Evolutionary conservation across 2,888 invertebrate genomes (phyloP), one percentile per base, ranked within the genome.

Genomic region (Drosophila austrosaltans): DNA sequence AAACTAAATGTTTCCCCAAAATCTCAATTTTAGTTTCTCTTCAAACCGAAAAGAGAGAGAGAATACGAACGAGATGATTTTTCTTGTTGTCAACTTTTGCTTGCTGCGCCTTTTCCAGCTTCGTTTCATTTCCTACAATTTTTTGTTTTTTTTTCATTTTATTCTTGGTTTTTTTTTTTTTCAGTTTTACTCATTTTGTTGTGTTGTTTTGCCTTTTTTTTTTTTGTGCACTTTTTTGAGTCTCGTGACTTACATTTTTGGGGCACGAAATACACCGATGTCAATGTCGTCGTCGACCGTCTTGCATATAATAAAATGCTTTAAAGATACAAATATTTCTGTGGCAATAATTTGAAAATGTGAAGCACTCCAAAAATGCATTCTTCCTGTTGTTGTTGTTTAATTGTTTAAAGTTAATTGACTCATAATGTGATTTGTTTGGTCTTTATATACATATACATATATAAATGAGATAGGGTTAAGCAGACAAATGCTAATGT

Each of bases 241-340:
- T 62, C 70, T 75, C 63, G 60, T 80, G 82, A 75, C 81, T 84
- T 76, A 80, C 82, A 77, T 87, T 76, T 76, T 63, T 48, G 25
- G 68, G 71, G 32, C 63, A 36, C 54, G 40, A 72, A 78, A 70
- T 79, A 62, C 62, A 48, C 78, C 76, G 78, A 68, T 86, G 78
- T 83, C 87, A 82, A 83, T 86, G 83, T 78, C 76, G 76, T 54
- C 63, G 76, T 57, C 63, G 56, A 10, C 22, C 48, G 12, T 7
- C 48, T 25, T 48, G 10, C 22, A 48, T 48, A 10, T 48, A 20
- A 25, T 12, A 72, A 16, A 16, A 16, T 71, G 60, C 72, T 62
- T 53, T 72, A 32, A 40, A 12, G 30, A 32, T 57, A 20, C 58
- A 16, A 16, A 16, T 16, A 40, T 61, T 53, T 12, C 36, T 28